Conservation (phyloP, 2,113 vertebrate species). For the Passer domesticus region DNA sequence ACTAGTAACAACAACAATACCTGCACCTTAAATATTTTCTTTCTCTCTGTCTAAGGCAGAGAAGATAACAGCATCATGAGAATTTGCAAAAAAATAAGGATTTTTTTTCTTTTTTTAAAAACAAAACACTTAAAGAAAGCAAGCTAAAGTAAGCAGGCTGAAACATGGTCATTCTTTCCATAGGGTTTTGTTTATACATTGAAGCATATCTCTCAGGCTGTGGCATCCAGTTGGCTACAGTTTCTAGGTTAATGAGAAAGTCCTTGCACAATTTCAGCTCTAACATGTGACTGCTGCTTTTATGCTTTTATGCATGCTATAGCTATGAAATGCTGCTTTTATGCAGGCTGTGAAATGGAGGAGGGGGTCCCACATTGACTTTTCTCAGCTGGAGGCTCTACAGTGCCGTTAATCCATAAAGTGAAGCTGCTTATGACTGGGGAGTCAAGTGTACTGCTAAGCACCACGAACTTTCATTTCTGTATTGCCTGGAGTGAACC, state of each 20-base stretch:
- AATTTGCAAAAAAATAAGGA: background rate
- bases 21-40: background rate
- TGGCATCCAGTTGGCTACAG: background rate
- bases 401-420: background rate
- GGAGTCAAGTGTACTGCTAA: background rate
- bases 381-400: background rate
- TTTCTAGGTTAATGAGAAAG: conserved; percentile 17
- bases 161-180: background rate
- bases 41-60: background rate
- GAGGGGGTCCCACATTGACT: background rate
- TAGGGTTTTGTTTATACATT: conserved; percentile 20
- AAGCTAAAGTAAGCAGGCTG: background rate
- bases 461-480: background rate
- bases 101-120: background rate
- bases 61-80: background rate
- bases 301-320: background rate
- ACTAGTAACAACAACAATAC: background rate
- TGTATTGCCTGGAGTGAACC: background rate
- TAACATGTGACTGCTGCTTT: background rate
- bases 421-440: background rate
- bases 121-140: background rate
- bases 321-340: too few relatives aligned
- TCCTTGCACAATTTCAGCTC: background rate
- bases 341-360: background rate
- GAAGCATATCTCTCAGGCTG: background rate